Conservation (phyloP, 2,113 vertebrate species). For the Anseranas semipalmata region DNA sequence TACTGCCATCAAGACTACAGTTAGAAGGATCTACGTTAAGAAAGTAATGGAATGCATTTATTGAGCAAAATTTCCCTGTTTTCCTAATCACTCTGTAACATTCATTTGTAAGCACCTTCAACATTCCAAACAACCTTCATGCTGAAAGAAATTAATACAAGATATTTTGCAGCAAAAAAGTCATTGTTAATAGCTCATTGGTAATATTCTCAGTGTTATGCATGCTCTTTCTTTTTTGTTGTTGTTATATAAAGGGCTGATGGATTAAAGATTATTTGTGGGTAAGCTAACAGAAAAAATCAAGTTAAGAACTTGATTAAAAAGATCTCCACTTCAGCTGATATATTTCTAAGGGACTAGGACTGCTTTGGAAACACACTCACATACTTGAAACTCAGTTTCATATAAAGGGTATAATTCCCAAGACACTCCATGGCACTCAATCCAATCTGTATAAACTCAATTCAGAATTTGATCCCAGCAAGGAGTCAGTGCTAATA, state of each 20-base stretch:
- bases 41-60: background rate
- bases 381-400: constrained; percentile 2
- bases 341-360: background rate
- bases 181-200: background rate
- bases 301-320: background rate
- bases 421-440: background rate
- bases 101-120: background rate
- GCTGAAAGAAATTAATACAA: background rate
- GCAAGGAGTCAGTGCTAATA: background rate
- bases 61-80: background rate
- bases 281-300: background rate
- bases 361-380: background rate
- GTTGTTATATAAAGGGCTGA: background rate
- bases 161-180: background rate
- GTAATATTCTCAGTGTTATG: background rate
- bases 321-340: background rate
- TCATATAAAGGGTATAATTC: constrained; percentile 4
- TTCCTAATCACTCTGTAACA: background rate
- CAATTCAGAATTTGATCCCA: background rate
- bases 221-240: background rate
- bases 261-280: background rate
- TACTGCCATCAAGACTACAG: background rate
- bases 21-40: background rate
- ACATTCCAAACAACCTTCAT: background rate
- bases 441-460: background rate